These are phyloP conservation scores for Yponomeuta evonymella DNA, from an alignment of 2,888 invertebrate species.

Conservation along the genomic window DNA sequence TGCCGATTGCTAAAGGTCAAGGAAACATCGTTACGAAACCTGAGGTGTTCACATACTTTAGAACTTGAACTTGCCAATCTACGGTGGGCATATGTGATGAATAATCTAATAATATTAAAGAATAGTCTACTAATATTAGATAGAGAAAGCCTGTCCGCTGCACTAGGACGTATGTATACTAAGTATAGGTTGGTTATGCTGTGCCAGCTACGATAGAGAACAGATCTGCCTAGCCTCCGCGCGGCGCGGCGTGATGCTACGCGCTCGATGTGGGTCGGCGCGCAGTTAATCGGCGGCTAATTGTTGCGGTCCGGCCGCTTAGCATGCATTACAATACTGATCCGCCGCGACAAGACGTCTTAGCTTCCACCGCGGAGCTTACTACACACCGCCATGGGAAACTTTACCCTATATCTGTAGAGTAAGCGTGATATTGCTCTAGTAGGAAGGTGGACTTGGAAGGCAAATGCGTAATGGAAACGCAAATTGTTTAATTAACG, in stretches of 20 bases:
- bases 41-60: too few species aligned
- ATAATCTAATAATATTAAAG: too few species aligned
- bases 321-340: conserved; percentile 69
- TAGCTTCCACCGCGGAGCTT: conserved; percentile 39
- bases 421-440: conserved; percentile 18
- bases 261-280: conserved; percentile 34
- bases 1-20: too few species aligned
- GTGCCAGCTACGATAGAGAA: too few species aligned
- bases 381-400: conserved; percentile 20
- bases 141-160: too few species aligned
- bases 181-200: too few species aligned
- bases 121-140: too few species aligned
- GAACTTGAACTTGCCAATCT: too few species aligned
- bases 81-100: too few species aligned
- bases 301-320: conserved; percentile 60
- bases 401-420: conserved; percentile 26
- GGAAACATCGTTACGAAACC: too few species aligned
- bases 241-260: conserved; percentile 36
- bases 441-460: conserved; percentile 15
- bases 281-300: conserved; percentile 38
- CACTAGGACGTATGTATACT: too few species aligned
- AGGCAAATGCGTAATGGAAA: conserved; percentile 38
- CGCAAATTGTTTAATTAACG: conserved; percentile 69
- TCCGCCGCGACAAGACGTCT: conserved; percentile 53
- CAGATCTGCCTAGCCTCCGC: conserved; percentile 25